Percentiles rank a stretch among this genome's conserved stretches.
phyloP scores from a whole-genome alignment of 1,140 invertebrate genomes.

The Mamestra configurata region DNA sequence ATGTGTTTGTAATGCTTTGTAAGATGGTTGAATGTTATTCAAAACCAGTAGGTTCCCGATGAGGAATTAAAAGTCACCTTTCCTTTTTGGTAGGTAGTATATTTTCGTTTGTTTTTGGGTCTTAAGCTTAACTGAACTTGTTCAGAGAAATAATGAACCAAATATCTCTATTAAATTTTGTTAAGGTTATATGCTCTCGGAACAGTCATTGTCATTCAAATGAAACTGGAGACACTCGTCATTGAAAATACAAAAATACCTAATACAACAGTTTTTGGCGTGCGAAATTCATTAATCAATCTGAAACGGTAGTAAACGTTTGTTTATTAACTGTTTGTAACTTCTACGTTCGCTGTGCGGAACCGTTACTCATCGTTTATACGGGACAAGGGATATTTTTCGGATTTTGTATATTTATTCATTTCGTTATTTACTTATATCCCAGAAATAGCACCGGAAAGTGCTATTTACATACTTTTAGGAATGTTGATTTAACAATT shows the following conservation, averaged over 20 bases:
- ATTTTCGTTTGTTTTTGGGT: too few relatives aligned
- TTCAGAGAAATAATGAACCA: too few relatives aligned
- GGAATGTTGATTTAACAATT: too few relatives aligned
- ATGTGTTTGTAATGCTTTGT: too few relatives aligned
- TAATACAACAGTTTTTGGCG: neutral
- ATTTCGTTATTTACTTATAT: neutral
- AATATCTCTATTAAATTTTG: neutral
- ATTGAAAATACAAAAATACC: neutral
- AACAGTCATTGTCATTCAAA: neutral
- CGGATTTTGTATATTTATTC: conserved; percentile 20
- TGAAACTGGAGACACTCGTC: neutral
- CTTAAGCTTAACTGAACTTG: too few relatives aligned
- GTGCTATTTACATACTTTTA: neutral
- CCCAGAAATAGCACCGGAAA: neutral
- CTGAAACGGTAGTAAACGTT: conserved; percentile 23
- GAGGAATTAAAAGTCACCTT: too few relatives aligned
- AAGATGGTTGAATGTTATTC: too few relatives aligned
- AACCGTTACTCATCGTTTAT: conserved; percentile 22
- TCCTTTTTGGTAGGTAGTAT: too few relatives aligned
- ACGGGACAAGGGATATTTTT: neutral
- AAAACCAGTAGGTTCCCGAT: too few relatives aligned
- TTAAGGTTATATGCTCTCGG: neutral
- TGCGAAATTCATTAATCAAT: conserved; percentile 26
- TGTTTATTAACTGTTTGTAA: conserved; percentile 32
- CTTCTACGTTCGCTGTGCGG: neutral